Evolutionary conservation across 2,113 vertebrate species (phyloP).

Genomic region (Eidolon helvum): DNA sequence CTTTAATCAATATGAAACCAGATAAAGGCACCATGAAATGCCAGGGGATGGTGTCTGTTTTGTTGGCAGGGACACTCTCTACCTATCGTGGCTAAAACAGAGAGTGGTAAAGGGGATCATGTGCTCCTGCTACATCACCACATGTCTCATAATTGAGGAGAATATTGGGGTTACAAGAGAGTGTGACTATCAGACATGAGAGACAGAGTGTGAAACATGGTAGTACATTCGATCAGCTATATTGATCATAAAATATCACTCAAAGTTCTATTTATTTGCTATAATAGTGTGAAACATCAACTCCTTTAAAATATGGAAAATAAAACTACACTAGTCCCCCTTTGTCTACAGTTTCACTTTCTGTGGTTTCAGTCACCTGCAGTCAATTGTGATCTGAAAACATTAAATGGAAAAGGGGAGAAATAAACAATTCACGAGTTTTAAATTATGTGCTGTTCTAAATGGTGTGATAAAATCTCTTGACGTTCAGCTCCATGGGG

Average conservation of each 20-base stretch:
- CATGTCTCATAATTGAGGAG: not conserved
- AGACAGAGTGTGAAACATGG: not conserved
- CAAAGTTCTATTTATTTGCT: not conserved
- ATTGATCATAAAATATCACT: not conserved
- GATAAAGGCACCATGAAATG: not conserved
- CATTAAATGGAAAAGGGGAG: not conserved
- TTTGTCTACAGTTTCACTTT: not conserved
- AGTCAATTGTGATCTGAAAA: not conserved
- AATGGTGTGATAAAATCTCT: not conserved
- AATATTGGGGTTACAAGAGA: not conserved
- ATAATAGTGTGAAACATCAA: not conserved
- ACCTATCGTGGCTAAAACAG: not conserved
- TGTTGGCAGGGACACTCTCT: not conserved
- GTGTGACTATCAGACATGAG: not conserved
- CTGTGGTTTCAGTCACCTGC: not conserved
- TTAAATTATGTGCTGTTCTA: not conserved
- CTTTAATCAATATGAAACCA: constrained; percentile 24
- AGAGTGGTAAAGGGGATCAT: rapidly evolving
- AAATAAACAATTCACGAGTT: not conserved
- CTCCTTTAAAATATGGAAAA: not conserved
- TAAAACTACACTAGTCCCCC: not conserved
- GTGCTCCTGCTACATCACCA: not conserved
- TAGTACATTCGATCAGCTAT: not conserved
- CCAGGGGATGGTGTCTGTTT: not conserved
- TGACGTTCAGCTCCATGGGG: not conserved